phyloP scores from a whole-genome alignment of 2,797 vertebrate species.

The Spheniscus humboldti region DNA sequence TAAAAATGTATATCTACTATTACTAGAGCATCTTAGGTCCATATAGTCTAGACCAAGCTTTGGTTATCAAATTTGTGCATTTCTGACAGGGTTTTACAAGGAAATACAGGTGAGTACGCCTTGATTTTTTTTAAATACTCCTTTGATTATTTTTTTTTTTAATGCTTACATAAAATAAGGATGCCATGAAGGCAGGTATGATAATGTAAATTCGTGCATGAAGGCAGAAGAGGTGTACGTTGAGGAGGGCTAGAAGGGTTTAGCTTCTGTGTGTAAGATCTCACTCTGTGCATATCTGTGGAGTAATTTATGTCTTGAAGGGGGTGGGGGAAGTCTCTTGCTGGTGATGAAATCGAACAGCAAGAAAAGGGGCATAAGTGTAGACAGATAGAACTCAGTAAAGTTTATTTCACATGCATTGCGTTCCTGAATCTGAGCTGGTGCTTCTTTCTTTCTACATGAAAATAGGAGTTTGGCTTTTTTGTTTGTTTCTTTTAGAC shows the following conservation, averaged over 20 bases:
- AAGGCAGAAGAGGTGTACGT: not conserved
- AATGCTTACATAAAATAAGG: not conserved
- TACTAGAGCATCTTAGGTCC: not conserved
- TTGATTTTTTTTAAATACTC: not conserved
- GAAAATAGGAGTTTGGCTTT: not conserved
- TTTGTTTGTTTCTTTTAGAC: not conserved
- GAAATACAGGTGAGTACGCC: not conserved
- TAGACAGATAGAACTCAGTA: not conserved
- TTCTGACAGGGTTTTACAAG: not conserved
- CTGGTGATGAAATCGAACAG: not conserved
- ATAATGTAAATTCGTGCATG: not conserved
- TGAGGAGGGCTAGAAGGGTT: not conserved
- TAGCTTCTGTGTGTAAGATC: not conserved
- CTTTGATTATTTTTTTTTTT: not conserved
- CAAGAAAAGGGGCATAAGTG: accelerated
- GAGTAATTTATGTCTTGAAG: not conserved
- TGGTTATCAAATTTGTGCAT: not conserved
- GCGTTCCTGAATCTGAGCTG: not conserved
- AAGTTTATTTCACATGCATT: not conserved
- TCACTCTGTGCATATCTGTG: not conserved
- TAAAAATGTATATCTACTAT: not conserved
- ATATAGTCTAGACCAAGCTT: not conserved
- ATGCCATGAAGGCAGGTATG: not conserved
- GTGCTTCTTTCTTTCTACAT: not conserved
- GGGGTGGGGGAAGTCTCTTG: not conserved